phyloP scores from a whole-genome alignment of 2,113 vertebrate genomes.

The Platycercus adscitus region DNA sequence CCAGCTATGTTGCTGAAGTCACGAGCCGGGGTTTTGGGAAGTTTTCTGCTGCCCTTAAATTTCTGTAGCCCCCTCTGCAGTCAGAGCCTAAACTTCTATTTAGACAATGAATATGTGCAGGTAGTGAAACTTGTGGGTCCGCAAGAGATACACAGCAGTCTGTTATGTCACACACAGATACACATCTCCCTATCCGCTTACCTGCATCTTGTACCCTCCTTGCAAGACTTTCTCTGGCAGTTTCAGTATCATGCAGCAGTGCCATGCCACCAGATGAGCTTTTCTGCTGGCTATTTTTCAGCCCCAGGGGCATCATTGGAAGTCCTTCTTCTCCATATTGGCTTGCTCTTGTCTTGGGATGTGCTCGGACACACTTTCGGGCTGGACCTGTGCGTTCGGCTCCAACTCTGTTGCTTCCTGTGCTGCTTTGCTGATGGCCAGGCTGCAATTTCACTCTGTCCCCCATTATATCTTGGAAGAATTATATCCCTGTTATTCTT shows the following conservation, averaged over 20 bases:
- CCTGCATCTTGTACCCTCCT: neutral
- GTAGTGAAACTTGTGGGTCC: neutral
- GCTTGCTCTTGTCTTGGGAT: neutral
- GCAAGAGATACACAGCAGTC: fast-evolving
- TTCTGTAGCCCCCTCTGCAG: neutral
- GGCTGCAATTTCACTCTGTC: neutral
- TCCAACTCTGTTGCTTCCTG: neutral
- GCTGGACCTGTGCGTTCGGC: neutral
- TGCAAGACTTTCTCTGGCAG: neutral
- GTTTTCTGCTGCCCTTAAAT: neutral
- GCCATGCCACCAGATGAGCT: neutral
- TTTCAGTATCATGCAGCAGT: neutral
- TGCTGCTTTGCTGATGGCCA: neutral
- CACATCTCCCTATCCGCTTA: neutral
- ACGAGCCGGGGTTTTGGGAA: neutral
- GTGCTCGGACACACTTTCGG: fast-evolving
- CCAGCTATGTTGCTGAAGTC: neutral
- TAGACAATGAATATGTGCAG: neutral
- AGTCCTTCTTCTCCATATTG: neutral
- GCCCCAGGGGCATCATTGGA: neutral
- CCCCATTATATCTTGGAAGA: neutral
- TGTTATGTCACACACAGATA: neutral
- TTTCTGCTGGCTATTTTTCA: neutral
- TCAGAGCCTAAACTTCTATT: neutral
- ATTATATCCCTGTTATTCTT: neutral